These are phyloP conservation scores for Lasioglossum marginatum DNA, from an alignment of 2,888 invertebrate genomes.

Conservation along the genomic window DNA sequence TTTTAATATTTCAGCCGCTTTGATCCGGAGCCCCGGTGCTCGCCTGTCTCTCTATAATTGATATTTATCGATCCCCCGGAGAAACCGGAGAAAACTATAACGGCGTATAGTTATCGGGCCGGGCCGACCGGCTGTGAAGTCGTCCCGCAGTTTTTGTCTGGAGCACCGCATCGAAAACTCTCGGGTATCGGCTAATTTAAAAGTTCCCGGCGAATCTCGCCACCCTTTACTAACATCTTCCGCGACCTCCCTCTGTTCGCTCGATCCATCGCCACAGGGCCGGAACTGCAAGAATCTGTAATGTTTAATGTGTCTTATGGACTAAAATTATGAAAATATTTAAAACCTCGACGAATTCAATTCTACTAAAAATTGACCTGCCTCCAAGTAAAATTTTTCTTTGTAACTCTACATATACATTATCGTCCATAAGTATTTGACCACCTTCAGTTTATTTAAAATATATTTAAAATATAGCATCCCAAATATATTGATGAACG, in stretches of 20 bases:
- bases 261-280: not conserved
- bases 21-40: slow-evolving; percentile 38
- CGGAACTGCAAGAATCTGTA: no score
- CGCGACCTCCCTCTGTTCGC: slow-evolving; percentile 35
- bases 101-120: slow-evolving; percentile 58
- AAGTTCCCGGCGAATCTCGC: slow-evolving; percentile 73
- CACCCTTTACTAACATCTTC: not conserved
- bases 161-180: slow-evolving; percentile 61
- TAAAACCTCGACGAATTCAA: no score
- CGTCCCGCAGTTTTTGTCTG: slow-evolving; percentile 57
- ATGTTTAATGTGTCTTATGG: no score
- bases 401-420: no score
- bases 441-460: no score
- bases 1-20: slow-evolving; percentile 63
- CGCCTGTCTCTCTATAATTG: slow-evolving; percentile 43
- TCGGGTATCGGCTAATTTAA: slow-evolving; percentile 76
- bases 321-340: no score
- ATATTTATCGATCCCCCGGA: slow-evolving; percentile 58
- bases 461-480: no score
- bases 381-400: no score
- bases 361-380: no score
- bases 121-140: slow-evolving; percentile 40
- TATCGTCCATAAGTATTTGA: no score
- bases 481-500: no score
- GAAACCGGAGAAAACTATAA: slow-evolving; percentile 42